Evolutionary conservation across 2,888 invertebrate species (phyloP).

Genomic region (Meiosimyza platycephala): DNA sequence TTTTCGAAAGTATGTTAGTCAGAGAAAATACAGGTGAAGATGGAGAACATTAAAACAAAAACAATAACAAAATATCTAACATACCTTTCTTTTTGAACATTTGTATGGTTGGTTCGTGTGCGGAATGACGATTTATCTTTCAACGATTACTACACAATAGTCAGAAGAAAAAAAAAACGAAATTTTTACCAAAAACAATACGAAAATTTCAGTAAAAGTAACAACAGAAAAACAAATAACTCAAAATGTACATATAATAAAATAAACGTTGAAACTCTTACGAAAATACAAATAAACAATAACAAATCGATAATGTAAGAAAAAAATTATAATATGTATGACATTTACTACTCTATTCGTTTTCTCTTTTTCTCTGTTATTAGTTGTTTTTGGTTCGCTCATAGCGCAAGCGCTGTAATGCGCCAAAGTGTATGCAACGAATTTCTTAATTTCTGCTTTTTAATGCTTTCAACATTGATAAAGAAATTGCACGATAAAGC

Average conservation of each 20-base stretch:
- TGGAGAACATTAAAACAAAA: too few species aligned
- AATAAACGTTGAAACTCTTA: slow-evolving; percentile 13
- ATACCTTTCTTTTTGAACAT: background rate
- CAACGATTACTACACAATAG: slow-evolving; percentile 16
- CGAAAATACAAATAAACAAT: slow-evolving; percentile 29
- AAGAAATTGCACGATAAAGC: background rate
- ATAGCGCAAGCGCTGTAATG: slow-evolving; percentile 35
- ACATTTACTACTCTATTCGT: background rate
- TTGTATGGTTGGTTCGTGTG: background rate
- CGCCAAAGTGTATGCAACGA: slow-evolving; percentile 43
- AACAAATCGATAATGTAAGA: slow-evolving; percentile 43
- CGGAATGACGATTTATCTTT: background rate
- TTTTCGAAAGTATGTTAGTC: too few species aligned
- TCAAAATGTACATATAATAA: slow-evolving; percentile 10
- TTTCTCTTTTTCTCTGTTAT: background rate
- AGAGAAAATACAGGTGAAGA: too few species aligned
- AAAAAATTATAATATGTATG: background rate
- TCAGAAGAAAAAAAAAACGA: slow-evolving; percentile 5
- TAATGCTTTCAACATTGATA: slow-evolving; percentile 36
- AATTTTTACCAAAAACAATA: background rate
- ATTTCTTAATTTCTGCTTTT: slow-evolving; percentile 14
- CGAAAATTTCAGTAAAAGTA: slow-evolving; percentile 3
- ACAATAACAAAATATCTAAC: too few species aligned
- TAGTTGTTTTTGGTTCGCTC: slow-evolving; percentile 27
- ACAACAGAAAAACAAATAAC: slow-evolving; percentile 22